A percentile compares a stretch with the other conserved stretches of the same genome.
These are phyloP conservation scores for Crossocerus cetratus DNA, from an alignment of 2,888 invertebrate genomes.

Conservation along the genomic window DNA sequence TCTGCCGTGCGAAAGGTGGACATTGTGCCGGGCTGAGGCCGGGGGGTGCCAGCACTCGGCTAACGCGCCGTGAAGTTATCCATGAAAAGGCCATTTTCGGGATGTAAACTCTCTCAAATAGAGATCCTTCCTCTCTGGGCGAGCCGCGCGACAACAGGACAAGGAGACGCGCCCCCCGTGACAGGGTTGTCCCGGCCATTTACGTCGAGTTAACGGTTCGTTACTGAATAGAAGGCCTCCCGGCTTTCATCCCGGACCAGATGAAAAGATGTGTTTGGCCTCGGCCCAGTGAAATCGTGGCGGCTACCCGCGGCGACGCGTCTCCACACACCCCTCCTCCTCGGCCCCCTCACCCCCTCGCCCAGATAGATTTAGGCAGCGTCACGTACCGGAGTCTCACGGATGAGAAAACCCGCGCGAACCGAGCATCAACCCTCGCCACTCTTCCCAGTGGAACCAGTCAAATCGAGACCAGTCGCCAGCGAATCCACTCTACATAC, in stretches of 20 bases:
- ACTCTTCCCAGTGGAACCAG: too few species aligned
- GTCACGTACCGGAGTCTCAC: conserved; percentile 28
- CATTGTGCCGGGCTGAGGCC: not conserved
- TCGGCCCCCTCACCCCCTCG: too few species aligned
- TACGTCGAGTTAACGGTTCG: conserved; percentile 74
- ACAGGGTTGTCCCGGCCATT: conserved; percentile 64
- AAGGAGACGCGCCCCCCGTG: conserved; percentile 42
- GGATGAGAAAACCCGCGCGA: not conserved
- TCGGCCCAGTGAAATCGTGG: conserved; percentile 62
- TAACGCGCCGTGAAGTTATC: conserved; percentile 62
- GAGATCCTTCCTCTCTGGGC: conserved; percentile 53
- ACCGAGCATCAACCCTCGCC: not conserved
- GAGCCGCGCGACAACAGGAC: conserved; percentile 48
- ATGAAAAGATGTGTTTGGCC: conserved; percentile 72
- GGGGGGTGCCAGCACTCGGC: not conserved
- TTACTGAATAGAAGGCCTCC: conserved; percentile 64
- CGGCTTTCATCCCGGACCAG: conserved; percentile 60
- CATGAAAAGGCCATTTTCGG: conserved; percentile 67
- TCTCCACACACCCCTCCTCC: too few species aligned
- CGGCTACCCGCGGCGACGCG: conserved; percentile 41
- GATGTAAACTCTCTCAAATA: conserved; percentile 60
- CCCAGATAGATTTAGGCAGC: conserved; percentile 32
- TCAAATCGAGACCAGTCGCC: too few species aligned
- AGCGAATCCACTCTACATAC: too few species aligned
- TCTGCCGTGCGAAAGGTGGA: conserved; percentile 7